phyloP scores from a whole-genome alignment of 1,140 invertebrate species.

The Drosophila cardini region DNA sequence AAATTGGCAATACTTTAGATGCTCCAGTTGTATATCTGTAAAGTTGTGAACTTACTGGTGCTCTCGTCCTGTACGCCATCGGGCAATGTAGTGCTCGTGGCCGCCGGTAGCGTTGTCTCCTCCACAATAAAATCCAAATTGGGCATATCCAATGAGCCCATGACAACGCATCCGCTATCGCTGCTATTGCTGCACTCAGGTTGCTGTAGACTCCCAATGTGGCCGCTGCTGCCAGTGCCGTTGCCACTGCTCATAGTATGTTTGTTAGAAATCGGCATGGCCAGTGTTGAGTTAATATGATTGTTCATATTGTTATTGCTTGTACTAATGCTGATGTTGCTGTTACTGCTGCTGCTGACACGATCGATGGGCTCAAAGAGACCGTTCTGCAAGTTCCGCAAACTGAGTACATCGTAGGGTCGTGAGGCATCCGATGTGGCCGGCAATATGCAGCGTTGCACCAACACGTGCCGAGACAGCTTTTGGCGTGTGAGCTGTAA shows the following conservation, averaged over 20 bases:
- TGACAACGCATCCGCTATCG: not conserved
- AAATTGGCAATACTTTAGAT: no score
- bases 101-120: not conserved
- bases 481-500: conserved; percentile 71
- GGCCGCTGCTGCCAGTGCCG: not conserved
- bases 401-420: conserved; percentile 62
- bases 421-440: conserved; percentile 37
- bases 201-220: not conserved
- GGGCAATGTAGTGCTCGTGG: conserved; percentile 22
- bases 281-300: not conserved
- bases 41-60: conserved; percentile 56
- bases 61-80: conserved; percentile 69
- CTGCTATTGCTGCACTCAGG: conserved; percentile 8
- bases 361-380: conserved; percentile 68
- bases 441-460: conserved; percentile 73
- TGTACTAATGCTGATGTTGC: not conserved
- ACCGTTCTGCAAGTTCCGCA: conserved; percentile 64
- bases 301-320: not conserved
- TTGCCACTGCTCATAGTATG: conserved; percentile 15
- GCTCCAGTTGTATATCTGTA: no score
- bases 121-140: conserved; percentile 40
- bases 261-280: conserved; percentile 21
- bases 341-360: conserved; percentile 7
- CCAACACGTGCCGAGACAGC: conserved; percentile 71
- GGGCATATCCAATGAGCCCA: conserved; percentile 49